Percentiles rank a stretch among this genome's conserved stretches.
phyloP scores from a whole-genome alignment of 2,113 vertebrate species.

The Vulpes ferrilata region DNA sequence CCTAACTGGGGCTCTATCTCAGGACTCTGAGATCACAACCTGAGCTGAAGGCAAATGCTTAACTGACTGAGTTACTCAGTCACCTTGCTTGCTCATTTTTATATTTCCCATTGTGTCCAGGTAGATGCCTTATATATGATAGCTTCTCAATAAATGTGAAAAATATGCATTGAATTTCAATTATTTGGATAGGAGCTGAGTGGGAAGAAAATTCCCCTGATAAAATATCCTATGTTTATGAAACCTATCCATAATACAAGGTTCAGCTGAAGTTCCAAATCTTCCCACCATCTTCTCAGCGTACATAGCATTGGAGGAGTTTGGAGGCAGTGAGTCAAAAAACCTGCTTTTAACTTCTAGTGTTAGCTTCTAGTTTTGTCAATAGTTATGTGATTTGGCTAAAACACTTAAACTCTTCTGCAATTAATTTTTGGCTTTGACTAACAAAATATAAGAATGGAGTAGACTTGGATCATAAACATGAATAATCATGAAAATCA shows the following conservation, averaged over 20 bases:
- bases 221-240: neutral
- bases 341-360: neutral
- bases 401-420: conserved; percentile 11
- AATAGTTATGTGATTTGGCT: neutral
- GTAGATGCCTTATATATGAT: neutral
- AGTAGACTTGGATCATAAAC: neutral
- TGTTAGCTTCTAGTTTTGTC: neutral
- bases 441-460: neutral
- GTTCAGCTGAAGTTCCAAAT: neutral
- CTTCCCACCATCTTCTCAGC: neutral
- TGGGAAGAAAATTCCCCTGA: neutral
- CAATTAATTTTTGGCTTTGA: conserved; percentile 19
- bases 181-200: neutral
- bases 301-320: neutral
- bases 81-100: neutral
- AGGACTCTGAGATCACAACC: neutral
- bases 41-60: neutral
- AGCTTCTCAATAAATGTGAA: neutral
- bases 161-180: conserved; percentile 22
- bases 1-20: neutral
- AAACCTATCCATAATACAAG: conserved; percentile 2
- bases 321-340: neutral
- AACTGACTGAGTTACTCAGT: neutral
- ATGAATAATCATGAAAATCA: conserved; percentile 33
- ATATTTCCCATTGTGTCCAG: neutral